A percentile compares a stretch with the other conserved stretches of the same genome.
These are phyloP conservation scores for Anoplolepis gracilipes DNA, from an alignment of 1,140 invertebrate genomes.

Conservation along the genomic window DNA sequence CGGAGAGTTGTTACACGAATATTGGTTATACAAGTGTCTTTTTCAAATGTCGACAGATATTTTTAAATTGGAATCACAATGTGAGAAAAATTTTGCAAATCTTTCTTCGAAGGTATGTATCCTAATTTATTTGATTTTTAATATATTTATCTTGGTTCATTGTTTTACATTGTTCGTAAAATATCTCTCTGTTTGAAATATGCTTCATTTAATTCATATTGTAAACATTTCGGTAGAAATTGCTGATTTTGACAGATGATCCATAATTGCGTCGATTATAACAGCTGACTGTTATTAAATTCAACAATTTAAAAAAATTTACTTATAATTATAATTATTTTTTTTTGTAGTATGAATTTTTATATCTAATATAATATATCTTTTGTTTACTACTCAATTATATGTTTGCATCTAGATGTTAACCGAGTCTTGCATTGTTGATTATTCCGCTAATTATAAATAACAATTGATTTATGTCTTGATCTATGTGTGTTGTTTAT, in stretches of 20 bases:
- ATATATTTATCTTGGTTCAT: neutral
- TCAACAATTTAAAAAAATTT: neutral
- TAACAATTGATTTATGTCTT: neutral
- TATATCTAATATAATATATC: neutral
- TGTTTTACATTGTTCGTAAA: neutral
- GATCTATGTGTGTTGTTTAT: conserved; percentile 21
- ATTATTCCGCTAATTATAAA: neutral
- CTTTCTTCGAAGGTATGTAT: conserved; percentile 58
- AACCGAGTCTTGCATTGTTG: neutral
- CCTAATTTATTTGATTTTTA: neutral
- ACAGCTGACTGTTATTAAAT: neutral
- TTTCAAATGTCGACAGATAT: conserved; percentile 66
- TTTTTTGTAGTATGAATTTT: neutral
- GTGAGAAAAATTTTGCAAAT: conserved; percentile 54
- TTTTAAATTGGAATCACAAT: conserved; percentile 64
- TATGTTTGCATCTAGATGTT: neutral
- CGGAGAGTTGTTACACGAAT: conserved; percentile 68
- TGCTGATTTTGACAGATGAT: neutral
- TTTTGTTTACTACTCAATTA: neutral
- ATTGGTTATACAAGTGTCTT: conserved; percentile 47
- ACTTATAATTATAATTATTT: conserved; percentile 1
- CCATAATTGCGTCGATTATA: neutral
- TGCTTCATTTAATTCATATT: neutral
- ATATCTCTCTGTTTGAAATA: neutral
- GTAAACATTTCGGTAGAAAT: neutral